These are phyloP conservation scores for Esox masquinongy DNA, from an alignment of 2,797 vertebrate genomes.

Conservation along the genomic window DNA sequence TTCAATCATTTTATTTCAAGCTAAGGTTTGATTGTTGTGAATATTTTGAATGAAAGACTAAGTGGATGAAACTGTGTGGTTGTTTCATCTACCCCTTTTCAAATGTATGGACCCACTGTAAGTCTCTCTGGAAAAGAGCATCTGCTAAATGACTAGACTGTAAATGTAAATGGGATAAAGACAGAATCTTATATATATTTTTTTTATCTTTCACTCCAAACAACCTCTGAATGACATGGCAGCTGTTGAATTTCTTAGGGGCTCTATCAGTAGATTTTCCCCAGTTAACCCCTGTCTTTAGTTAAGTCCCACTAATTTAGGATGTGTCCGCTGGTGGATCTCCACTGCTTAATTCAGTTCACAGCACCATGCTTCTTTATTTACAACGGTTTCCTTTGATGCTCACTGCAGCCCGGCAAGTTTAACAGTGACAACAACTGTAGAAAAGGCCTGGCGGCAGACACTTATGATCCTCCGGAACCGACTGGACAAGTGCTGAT, in stretches of 20 bases:
- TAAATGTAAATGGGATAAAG: no score
- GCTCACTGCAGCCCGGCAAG: background rate
- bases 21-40: no score
- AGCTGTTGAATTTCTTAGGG: background rate
- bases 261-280: slow-evolving; percentile 1
- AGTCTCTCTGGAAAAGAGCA: no score
- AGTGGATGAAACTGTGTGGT: no score
- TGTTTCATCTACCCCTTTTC: no score
- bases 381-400: no score
- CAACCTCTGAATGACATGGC: background rate
- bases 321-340: background rate
- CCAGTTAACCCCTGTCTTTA: background rate
- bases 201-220: background rate
- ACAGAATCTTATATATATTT: background rate
- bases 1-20: no score
- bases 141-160: no score
- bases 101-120: no score
- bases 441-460: background rate
- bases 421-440: background rate
- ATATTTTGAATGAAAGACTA: no score
- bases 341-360: background rate
- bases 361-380: background rate
- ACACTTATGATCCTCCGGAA: background rate
- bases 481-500: slow-evolving; percentile 35
- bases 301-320: background rate